Evolutionary conservation across 1,140 invertebrate genomes (phyloP), one percentile per base, ranked within the genome.

Genomic region (Nymphalis io): DNA sequence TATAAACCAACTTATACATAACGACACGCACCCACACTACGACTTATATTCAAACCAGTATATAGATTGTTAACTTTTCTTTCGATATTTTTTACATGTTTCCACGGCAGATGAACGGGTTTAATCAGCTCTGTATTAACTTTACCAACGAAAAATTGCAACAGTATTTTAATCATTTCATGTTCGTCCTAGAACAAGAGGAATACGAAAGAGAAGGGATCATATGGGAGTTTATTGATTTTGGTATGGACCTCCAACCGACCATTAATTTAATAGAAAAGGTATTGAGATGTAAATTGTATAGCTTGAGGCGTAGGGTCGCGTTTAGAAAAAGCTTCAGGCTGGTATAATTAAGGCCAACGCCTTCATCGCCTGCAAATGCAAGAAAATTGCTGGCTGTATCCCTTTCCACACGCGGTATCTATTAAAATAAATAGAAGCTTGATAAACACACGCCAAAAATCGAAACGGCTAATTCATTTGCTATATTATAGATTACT

Each of bases 51-150:
- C 59, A 60, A 57, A 18, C 18, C 62, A 73, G 62, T 74, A 66
- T 61, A 38, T 75, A 77, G 66, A 39, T 59, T 72, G 60, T 73
- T 78, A 78, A 79, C 75, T 63, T 74, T 74, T 76, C 44, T 55
- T 76, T 90, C 84, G 78, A 83, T 85, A 82, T 88, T 77, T 88
- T 88, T 88, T 84, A 76, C 84, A 89, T 89, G 85, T 87, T 55
- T 65, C 72, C 71, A 72, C 74, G 75, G 70, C 93, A 98, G 97
- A 96, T 94, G 93, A 98, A 98, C 93, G 95, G 96, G 84, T 98
- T 98, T 93, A 97, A 99, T 93, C 98, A 99, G 92, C 94, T 98
- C 81, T 98, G 97, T 94, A 98, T 99, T 94, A 99, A 99, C 94
- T 98, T 98, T 94, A 98, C 97, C 79, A 98, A 98, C 90, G 98